Evolutionary conservation across 92 coral and sea anemone species (phyloP).

Genomic region (Phymanthus crucifer): DNA sequence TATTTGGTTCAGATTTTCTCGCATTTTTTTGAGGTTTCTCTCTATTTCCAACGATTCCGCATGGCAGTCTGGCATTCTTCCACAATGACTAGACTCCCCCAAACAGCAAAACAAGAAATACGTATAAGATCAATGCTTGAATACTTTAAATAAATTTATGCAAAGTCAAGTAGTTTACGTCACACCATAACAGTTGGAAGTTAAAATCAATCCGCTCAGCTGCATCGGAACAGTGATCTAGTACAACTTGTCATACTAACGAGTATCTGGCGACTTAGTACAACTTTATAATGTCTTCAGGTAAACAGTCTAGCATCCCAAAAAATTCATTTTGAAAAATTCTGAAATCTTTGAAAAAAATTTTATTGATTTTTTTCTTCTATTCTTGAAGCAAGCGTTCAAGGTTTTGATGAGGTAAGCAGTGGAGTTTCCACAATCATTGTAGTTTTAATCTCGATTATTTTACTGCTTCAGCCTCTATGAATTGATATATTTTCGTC

Average conservation of each 20-base stretch:
- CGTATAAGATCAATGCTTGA: not conserved
- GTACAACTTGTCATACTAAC: not conserved
- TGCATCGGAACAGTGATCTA: too few relatives aligned
- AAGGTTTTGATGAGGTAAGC: conserved; percentile 51
- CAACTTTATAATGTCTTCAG: not conserved
- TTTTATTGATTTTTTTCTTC: not conserved
- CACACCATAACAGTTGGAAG: conserved; percentile 4
- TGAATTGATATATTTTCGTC: too few relatives aligned
- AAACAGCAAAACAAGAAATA: not conserved
- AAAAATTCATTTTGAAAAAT: not conserved
- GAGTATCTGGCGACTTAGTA: not conserved
- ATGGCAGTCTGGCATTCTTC: too few relatives aligned
- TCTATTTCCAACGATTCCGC: not conserved
- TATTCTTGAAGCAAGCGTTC: conserved; percentile 22
- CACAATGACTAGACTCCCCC: not conserved
- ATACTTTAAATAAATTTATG: not conserved
- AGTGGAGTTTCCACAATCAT: not conserved
- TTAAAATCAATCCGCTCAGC: too few relatives aligned
- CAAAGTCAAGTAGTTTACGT: not conserved
- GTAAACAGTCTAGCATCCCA: not conserved
- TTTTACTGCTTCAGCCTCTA: not conserved
- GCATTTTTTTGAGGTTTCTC: not conserved
- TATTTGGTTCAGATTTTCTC: too few relatives aligned
- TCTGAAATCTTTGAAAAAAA: not conserved
- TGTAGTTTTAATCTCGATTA: too few relatives aligned